phyloP scores from a whole-genome alignment of 2,797 vertebrate genomes.

The Siniperca obscura region DNA sequence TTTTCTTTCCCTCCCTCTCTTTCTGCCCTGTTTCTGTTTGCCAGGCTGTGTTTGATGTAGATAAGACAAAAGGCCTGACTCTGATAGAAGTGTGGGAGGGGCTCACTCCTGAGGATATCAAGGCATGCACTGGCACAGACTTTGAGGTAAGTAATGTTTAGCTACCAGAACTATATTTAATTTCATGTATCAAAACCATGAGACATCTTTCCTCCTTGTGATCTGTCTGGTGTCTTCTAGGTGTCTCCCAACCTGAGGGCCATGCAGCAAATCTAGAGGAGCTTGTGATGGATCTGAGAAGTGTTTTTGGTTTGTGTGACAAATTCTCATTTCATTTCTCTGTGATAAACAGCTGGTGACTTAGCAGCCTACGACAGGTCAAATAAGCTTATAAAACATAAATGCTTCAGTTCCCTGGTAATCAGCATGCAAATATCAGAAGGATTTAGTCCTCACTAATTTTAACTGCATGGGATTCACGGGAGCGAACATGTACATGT shows the following conservation, averaged over 20 bases:
- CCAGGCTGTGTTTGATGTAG: conserved; percentile 97
- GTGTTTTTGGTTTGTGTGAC: conserved; percentile 30
- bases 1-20: conserved; percentile 3
- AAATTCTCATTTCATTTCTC: conserved; percentile 6
- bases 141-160: conserved; percentile 88
- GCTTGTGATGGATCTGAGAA: conserved; percentile 11
- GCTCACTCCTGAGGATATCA: conserved; percentile 93
- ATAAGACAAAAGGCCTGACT: conserved; percentile 92
- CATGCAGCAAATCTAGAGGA: conserved; percentile 90
- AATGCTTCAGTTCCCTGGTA: conserved; percentile 32
- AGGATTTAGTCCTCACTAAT: conserved; percentile 19
- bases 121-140: conserved; percentile 92
- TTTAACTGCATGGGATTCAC: conserved; percentile 19
- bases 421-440: conserved; percentile 31
- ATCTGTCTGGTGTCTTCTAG: conserved; percentile 78
- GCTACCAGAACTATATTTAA: not conserved
- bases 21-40: conserved; percentile 23
- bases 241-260: conserved; percentile 90
- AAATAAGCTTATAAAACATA: conserved; percentile 37
- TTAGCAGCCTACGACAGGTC: not conserved
- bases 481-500: not conserved
- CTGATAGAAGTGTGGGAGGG: conserved; percentile 95
- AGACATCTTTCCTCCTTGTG: conserved; percentile 6
- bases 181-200: conserved; percentile 4
- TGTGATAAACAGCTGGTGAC: conserved; percentile 4